Base-by-base conservation (phyloP, 2,888 invertebrate species). In the Cephus sareptanus region DNA sequence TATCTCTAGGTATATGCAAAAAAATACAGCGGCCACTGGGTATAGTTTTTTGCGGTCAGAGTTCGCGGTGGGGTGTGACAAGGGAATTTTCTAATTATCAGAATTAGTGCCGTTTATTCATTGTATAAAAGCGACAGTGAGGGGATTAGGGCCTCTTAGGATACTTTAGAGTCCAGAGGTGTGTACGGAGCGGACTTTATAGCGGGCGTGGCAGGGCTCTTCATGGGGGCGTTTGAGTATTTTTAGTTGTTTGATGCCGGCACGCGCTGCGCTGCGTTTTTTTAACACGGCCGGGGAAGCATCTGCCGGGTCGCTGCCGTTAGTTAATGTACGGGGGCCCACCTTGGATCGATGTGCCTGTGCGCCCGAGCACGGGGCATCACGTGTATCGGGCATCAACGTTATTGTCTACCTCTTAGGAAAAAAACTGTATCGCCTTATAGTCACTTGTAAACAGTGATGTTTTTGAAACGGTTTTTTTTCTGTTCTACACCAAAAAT, bases 151-250 rank as follows among this genome's bases (percentile, higher is more conserved):
- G 31, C 83, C 80, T 82, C 78, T 81, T 77, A 78, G 82, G 81
- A 80, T 81, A 81, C 80, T 81, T 81, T 76, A 81, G 37, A 74
- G 75, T 78, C 73, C 70, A 75, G 77, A 82, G 82, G 79, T 81
- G 82, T 79, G 79, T 37, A 79, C 79, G 81, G 81, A 83, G 80
- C 83, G 80, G 84, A 87, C 84, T 90, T 89, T 90, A 89, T 87
- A 87, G 86, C 89, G 86, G 89, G 89, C 89, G 89, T 90, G 89
- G 88, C 82, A 9, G 80, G 80, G 81, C 81, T 85, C 85, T 84
- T 86, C 85, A 86, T 81, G 87, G 83, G 88, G 88, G 86, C 87
- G 89, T 87, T 87, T 76, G 84, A 87, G 88, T 89, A 90, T 89
- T 89, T 90, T 89, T 89, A 89, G 88, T 86, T 86, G 88, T 83